phyloP scores from a whole-genome alignment of 2,797 vertebrate genomes.

The Alca torda region DNA sequence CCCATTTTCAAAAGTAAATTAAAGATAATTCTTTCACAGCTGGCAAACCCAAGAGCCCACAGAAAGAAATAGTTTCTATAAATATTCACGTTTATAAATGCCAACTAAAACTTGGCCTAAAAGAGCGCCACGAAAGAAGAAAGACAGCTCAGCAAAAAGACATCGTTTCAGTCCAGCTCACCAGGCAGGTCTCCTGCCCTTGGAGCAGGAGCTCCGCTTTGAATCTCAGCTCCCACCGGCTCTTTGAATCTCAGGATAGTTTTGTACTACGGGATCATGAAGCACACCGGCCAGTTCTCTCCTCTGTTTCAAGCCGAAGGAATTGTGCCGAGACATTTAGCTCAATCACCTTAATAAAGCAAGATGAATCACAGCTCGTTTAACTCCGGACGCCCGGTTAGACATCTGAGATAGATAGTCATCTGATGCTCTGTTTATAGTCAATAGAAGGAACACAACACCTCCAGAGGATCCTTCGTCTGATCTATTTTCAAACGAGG shows the following conservation, averaged over 20 bases:
- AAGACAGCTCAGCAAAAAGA: neutral
- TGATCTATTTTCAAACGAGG: neutral
- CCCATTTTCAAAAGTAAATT: neutral
- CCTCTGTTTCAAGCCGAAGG: neutral
- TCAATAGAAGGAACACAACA: neutral
- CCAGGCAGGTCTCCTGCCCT: neutral
- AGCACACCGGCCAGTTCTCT: neutral
- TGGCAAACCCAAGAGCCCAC: conserved; percentile 1
- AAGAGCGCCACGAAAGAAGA: neutral
- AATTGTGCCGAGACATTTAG: neutral
- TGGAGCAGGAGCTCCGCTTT: neutral
- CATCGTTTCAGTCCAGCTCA: neutral
- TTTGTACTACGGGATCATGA: neutral
- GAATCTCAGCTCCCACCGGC: neutral
- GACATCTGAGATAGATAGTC: neutral
- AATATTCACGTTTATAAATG: conserved; percentile 15
- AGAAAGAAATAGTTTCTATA: conserved; percentile 8
- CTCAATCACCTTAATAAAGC: neutral
- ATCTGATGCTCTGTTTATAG: neutral
- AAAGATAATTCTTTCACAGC: conserved; percentile 27
- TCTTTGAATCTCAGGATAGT: neutral
- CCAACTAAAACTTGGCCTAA: conserved; percentile 26
- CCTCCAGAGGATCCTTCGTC: neutral
- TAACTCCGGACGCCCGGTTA: neutral
- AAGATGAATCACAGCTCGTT: conserved; percentile 8